These are phyloP conservation scores for Cecropterus lyciades DNA, from an alignment of 1,140 invertebrate genomes.

Conservation along the genomic window DNA sequence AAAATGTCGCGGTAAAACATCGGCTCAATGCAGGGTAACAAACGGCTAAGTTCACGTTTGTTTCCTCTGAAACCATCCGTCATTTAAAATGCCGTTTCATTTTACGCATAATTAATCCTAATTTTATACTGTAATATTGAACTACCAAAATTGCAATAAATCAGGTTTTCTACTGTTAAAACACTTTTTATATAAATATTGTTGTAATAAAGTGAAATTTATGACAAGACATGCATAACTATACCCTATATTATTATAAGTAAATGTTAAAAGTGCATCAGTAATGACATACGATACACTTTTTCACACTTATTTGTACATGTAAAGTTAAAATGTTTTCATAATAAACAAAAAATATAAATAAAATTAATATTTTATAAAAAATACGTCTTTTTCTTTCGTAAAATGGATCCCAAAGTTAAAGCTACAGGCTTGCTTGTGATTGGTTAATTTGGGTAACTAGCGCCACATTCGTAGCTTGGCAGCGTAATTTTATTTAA, in stretches of 20 bases:
- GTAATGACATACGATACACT: too few relatives aligned
- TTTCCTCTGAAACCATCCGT: conserved; percentile 79
- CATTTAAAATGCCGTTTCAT: conserved; percentile 52
- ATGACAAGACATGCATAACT: too few relatives aligned
- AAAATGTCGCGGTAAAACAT: conserved; percentile 84
- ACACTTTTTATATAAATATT: too few relatives aligned
- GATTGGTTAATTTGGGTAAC: conserved; percentile 50
- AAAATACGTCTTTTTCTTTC: not conserved
- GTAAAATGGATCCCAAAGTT: conserved; percentile 49
- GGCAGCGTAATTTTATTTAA: conserved; percentile 39
- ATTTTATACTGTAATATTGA: not conserved
- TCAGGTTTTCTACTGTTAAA: too few relatives aligned
- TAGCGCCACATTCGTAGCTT: conserved; percentile 44
- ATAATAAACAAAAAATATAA: too few relatives aligned
- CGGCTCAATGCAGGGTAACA: conserved; percentile 54
- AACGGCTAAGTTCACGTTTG: conserved; percentile 79
- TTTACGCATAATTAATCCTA: conserved; percentile 37
- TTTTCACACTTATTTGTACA: too few relatives aligned
- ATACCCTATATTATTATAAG: too few relatives aligned
- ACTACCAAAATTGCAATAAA: not conserved
- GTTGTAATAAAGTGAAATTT: too few relatives aligned
- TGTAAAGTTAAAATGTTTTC: too few relatives aligned
- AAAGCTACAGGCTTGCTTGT: too few relatives aligned
- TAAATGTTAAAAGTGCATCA: too few relatives aligned
- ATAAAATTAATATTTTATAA: too few relatives aligned